phyloP scores from a whole-genome alignment of 2,888 invertebrate genomes.

The Drosophila fungiperda region DNA sequence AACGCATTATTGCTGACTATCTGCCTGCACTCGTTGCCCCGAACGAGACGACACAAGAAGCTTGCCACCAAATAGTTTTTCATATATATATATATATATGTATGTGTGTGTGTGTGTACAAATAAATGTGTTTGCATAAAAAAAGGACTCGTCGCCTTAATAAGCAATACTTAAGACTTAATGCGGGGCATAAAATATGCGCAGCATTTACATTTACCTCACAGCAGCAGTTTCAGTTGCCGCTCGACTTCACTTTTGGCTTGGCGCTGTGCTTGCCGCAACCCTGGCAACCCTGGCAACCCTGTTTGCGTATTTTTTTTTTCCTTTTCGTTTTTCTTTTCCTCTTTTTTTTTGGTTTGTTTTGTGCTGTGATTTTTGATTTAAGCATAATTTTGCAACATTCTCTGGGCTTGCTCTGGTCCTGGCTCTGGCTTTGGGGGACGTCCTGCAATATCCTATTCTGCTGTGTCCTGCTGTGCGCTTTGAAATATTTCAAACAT shows the following conservation, averaged over 20 bases:
- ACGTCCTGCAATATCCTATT: conserved; percentile 19
- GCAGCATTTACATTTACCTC: conserved; percentile 72
- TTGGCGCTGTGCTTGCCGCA: conserved; percentile 20
- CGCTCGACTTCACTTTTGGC: conserved; percentile 1
- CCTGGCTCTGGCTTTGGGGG: conserved; percentile 3
- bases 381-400: conserved; percentile 77
- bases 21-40: background rate
- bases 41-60: background rate
- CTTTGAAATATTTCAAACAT: conserved; percentile 76
- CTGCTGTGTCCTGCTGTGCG: conserved; percentile 44
- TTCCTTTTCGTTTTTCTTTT: background rate
- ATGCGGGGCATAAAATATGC: conserved; percentile 78
- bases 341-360: conserved; percentile 2
- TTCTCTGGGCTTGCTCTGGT: conserved; percentile 20
- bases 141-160: conserved; percentile 55
- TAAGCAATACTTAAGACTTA: conserved; percentile 78
- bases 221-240: conserved; percentile 15
- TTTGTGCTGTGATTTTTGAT: conserved; percentile 74
- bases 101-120: background rate
- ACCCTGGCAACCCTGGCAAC: conserved; percentile 17
- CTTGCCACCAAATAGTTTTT: conserved; percentile 23
- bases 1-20: conserved; percentile 60
- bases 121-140: conserved; percentile 1
- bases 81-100: background rate
- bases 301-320: conserved; percentile 1